Percentiles rank a stretch among this genome's conserved stretches.
phyloP scores from a whole-genome alignment of 2,113 vertebrate species.

The Prunella fulvescens region DNA sequence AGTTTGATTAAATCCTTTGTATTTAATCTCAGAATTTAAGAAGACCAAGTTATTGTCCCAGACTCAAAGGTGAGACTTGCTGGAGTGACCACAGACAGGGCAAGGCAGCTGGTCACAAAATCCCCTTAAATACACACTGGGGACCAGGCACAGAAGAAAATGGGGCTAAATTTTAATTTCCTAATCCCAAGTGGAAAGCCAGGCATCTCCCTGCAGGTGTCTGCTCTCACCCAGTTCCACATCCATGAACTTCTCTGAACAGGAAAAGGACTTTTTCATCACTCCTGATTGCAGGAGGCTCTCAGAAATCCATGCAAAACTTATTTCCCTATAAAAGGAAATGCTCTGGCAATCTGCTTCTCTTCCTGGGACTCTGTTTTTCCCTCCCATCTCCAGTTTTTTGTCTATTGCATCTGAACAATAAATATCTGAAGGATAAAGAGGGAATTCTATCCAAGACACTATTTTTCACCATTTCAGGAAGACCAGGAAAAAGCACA shows the following conservation, averaged over 20 bases:
- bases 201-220: too few species aligned
- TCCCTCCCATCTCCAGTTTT: not conserved
- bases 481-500: not conserved
- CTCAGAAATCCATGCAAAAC: not conserved
- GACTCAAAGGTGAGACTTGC: not conserved
- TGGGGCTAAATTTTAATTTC: not conserved
- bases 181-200: not conserved
- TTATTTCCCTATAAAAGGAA: not conserved
- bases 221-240: not conserved
- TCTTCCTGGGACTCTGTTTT: not conserved
- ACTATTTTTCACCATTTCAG: not conserved
- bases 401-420: not conserved
- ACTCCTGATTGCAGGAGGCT: not conserved
- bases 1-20: not conserved
- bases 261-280: not conserved
- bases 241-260: not conserved
- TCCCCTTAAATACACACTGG: not conserved
- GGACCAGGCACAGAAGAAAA: not conserved
- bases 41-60: not conserved
- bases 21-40: not conserved
- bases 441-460: not conserved
- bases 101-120: not conserved
- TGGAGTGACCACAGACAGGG: not conserved
- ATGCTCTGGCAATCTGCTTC: not conserved
- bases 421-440: not conserved